Percentiles rank a stretch among this genome's conserved stretches.
Evolutionary conservation across 2,797 vertebrate species (phyloP).

Genomic region (Zenarchopterus dispar): DNA sequence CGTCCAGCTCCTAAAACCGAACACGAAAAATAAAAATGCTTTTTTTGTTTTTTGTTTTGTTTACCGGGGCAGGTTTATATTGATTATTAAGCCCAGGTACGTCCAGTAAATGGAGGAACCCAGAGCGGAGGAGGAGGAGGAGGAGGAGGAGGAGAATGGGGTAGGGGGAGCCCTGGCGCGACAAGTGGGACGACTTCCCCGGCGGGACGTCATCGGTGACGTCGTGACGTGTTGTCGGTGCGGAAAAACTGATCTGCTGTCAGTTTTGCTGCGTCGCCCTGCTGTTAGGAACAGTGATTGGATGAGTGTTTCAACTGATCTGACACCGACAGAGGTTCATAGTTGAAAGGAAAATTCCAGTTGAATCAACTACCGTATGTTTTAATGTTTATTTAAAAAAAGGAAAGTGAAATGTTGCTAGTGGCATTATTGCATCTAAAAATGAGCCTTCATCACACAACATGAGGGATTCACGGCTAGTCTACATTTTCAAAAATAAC

Average conservation of each 20-base stretch:
- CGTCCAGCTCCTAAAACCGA: background rate
- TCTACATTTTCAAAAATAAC: background rate
- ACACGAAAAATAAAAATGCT: background rate
- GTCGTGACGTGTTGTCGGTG: conserved; percentile 49
- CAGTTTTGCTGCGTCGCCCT: conserved; percentile 8
- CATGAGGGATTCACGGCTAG: too few relatives aligned
- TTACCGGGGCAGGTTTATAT: background rate
- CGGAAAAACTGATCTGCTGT: conserved; percentile 38
- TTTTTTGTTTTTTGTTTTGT: background rate
- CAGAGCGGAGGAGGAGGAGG: background rate
- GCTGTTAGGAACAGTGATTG: rapidly evolving
- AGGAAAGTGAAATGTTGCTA: background rate
- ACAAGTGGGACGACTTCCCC: conserved; percentile 37
- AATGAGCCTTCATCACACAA: too few relatives aligned
- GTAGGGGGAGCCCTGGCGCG: conserved; percentile 8
- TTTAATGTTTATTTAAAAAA: background rate
- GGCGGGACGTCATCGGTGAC: conserved; percentile 47
- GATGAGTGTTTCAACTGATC: conserved; percentile 29
- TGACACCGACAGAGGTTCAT: background rate
- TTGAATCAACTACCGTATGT: background rate
- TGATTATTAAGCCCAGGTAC: conserved; percentile 11
- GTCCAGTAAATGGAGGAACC: conserved; percentile 37
- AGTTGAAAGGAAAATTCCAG: background rate
- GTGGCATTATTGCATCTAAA: too few relatives aligned
- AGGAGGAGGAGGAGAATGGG: background rate